phyloP scores from a whole-genome alignment of 2,797 vertebrate species.

The Nannoperca obscura region DNA sequence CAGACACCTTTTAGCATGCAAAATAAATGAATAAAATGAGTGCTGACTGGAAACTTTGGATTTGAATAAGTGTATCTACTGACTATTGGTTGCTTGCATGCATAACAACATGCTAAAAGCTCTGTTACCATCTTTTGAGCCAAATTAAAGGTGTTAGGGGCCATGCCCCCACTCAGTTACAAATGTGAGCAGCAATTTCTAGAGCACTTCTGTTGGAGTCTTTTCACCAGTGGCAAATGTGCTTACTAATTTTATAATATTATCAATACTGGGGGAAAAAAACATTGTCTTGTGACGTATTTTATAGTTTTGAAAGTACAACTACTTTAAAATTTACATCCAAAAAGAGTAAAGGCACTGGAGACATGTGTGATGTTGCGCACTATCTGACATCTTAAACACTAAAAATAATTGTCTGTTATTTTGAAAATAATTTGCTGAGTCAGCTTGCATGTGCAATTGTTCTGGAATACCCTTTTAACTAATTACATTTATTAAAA shows the following conservation, averaged over 20 bases:
- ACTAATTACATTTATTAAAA: slow-evolving; percentile 19
- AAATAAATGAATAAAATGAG: background rate
- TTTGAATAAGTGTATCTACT: background rate
- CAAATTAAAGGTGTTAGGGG: background rate
- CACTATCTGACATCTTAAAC: background rate
- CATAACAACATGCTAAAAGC: background rate
- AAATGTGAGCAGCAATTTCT: background rate
- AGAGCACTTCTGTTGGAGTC: background rate
- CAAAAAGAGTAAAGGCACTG: background rate
- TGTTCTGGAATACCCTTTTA: background rate
- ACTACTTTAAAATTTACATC: background rate
- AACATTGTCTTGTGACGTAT: background rate
- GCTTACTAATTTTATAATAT: background rate
- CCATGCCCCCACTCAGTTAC: background rate
- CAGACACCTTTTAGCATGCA: background rate
- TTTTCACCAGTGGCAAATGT: background rate
- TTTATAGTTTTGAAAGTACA: background rate
- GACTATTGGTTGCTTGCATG: background rate
- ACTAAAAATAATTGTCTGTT: background rate
- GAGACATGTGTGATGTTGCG: background rate
- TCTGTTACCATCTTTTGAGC: background rate
- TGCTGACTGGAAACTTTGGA: background rate
- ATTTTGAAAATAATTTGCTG: background rate
- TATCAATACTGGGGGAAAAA: background rate
- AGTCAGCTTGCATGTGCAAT: background rate